Base-by-base conservation (phyloP, 2,113 vertebrate genomes). In the Anarhynchus alexandrinus region DNA sequence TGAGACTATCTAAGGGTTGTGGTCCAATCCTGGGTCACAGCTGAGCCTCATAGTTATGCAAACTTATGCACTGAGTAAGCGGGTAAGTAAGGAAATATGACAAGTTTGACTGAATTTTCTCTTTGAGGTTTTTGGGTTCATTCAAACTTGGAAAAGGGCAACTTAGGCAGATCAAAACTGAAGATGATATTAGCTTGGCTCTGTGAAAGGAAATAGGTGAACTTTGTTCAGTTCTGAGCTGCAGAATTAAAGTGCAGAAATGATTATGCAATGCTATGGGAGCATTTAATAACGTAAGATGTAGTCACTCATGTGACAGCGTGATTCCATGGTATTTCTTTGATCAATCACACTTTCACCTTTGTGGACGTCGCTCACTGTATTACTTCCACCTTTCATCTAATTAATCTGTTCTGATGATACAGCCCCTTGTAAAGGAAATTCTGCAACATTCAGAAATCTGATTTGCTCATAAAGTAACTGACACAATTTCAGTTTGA, bases 401-500 rank as follows among this genome's bases (percentile, higher is more conserved):
- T 95, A 91, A 96, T 91, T 86, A 70, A 74, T 69, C 42, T 83
- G 29, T 93, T 90, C 66, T 49, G 47, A 55, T 92, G 43, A 61
- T 92, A 66, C 15, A 69, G n/a, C 11, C 54, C 17, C 81, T 83
- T 96, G 66, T 88, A 86, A 83, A 76, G 65, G 64, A 82, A 83
- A 67, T 92, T 42, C 57, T 86, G 52, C 47, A 88, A 70, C 36
- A 47, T 64, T 84, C 69, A 86, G 62, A 88, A 90, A 73, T 30
- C 34, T 51, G 38, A 78, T 95, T 94, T 93, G 16, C 76, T 94
- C 42, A 8, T 93, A 72, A 93, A 95, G 82, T 89, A 84, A 88
- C 69, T 87, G 69, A 80, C 90, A 92, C 34, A 58, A 21, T 91
- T 92, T 86, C 85, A 51, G 61, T 86, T 94, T 94, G 88, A 96